phyloP scores from a whole-genome alignment of 2,113 vertebrate species.

The Tychaedon coryphoeus region DNA sequence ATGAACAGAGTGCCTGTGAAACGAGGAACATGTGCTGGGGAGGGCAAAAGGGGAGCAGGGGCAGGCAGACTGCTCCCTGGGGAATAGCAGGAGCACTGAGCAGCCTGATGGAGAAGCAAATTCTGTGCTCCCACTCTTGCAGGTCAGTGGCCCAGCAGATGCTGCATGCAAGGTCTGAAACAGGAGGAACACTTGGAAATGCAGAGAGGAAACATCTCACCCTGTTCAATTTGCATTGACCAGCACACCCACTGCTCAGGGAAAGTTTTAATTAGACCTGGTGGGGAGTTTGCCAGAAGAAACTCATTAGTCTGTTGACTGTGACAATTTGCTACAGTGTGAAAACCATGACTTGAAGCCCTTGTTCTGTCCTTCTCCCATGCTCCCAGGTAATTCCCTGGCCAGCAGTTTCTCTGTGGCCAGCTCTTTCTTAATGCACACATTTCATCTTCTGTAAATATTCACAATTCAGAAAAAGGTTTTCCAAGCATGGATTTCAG shows the following conservation, averaged over 20 bases:
- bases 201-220: neutral
- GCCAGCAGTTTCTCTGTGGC: neutral
- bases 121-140: no score
- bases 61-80: neutral
- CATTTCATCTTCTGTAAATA: neutral
- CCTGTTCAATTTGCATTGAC: neutral
- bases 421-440: neutral
- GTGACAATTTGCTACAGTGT: neutral
- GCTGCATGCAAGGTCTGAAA: neutral
- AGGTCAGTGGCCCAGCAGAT: neutral
- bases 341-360: neutral
- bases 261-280: neutral
- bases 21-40: neutral
- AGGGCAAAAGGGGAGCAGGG: neutral
- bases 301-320: neutral
- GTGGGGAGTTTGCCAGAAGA: neutral
- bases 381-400: neutral
- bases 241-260: neutral
- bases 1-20: neutral
- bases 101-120: neutral
- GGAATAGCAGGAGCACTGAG: neutral
- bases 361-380: neutral
- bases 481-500: neutral
- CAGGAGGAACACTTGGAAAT: neutral
- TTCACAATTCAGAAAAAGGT: neutral